Percentiles rank a stretch among this genome's conserved stretches.
Conservation (phyloP, 2,888 invertebrate genomes). For the Urechis unicinctus region DNA sequence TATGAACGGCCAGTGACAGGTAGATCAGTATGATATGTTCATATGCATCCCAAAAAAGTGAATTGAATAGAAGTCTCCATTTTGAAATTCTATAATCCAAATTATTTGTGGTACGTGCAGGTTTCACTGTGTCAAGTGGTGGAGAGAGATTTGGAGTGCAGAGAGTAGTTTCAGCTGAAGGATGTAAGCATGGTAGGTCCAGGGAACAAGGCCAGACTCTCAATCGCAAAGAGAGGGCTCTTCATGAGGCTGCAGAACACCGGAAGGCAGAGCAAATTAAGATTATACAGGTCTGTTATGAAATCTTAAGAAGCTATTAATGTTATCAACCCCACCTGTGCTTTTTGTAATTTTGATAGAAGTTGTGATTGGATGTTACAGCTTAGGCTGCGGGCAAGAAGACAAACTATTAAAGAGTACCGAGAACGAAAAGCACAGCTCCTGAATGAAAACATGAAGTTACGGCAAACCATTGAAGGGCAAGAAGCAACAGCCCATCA, state of each 20-base stretch:
- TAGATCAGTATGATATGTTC: too few species aligned
- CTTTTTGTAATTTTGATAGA: background rate
- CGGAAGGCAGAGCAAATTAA: slow-evolving; percentile 31
- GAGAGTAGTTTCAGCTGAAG: background rate
- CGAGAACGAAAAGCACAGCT: slow-evolving; percentile 32
- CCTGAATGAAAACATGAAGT: slow-evolving; percentile 35
- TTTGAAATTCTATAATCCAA: too few species aligned
- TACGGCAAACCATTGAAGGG: slow-evolving; percentile 30
- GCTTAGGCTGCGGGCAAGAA: slow-evolving; percentile 32
- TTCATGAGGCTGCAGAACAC: slow-evolving; percentile 12
- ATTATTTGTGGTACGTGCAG: background rate
- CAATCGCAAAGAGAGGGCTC: background rate
- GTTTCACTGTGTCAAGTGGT: background rate
- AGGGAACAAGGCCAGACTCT: background rate
- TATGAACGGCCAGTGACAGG: too few species aligned
- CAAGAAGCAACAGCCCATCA: slow-evolving; percentile 32
- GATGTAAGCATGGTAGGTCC: background rate
- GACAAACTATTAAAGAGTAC: slow-evolving; percentile 35
- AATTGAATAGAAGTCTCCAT: background rate
- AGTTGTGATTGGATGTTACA: slow-evolving; percentile 20
- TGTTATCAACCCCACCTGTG: too few species aligned
- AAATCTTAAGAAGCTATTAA: too few species aligned
- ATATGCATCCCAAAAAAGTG: too few species aligned
- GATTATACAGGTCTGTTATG: slow-evolving; percentile 29
- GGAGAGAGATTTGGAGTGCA: too few species aligned